Evolutionary conservation across 2,888 invertebrate genomes (phyloP), one percentile per base, ranked within the genome.

Genomic region (Sminthurides aquaticus): DNA sequence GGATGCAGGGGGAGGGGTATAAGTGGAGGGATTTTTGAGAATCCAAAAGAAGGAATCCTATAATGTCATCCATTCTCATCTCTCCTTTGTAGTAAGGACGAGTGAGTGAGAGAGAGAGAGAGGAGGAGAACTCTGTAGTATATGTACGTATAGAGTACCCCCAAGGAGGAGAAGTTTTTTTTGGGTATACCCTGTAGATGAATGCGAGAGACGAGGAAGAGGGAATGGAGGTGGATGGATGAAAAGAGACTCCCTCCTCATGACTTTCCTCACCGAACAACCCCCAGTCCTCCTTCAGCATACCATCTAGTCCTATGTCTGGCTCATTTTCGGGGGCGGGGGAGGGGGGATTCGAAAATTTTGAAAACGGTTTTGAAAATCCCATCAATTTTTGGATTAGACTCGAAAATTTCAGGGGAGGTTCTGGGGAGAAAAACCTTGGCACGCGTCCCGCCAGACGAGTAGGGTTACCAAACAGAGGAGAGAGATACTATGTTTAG

Each of bases 361-460:
- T 15, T 15, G 5, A 8, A 8, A 20, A 5, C 8, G 22, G 5
- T 8, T 8, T 8, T 52, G 52, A 22, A 52, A 52, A 18, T 8
- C 5, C 20, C 8, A 22, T 18, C 11, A 20, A 52, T 15, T 15
- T 20, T 15, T 20, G 15, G 5, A 20, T 22, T 8, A 5, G 20
- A 20, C 5, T 15, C 11, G 8, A 22, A 5, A 20, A 5, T 20
- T 20, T 52, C 52, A 20, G 15, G 22, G 52, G 22, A 43, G 28
- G 43, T 2, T 15, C 28, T 49, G 43, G 52, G 56, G 28, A 22
- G 18, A 20, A 52, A 20, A 1, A 5, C 26, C 24, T 56, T 63
- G 66, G 64, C 68, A 69, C 65, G 66, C 65, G 67, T 71, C 71
- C 71, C 71, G 71, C 71, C 71, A 71, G 71, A 67, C 67, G 65